Conservation (phyloP, 1,140 invertebrate genomes). For the Heliconius hermathena region DNA sequence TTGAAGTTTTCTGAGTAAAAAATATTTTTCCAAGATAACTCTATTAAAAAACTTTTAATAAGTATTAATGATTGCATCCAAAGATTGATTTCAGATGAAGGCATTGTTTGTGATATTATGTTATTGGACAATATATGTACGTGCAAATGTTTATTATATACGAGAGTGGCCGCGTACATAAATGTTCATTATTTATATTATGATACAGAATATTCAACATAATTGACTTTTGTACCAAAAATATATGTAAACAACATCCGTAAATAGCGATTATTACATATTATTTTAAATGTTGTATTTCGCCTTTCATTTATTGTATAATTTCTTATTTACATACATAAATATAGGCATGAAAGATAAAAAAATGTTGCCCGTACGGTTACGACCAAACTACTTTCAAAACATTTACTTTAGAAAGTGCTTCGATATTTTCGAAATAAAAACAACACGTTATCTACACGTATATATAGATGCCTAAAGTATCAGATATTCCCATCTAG, state of each 20-base stretch:
- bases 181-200: not conserved
- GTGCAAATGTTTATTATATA: not conserved
- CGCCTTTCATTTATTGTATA: constrained; percentile 5
- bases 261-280: not conserved
- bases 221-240: not conserved
- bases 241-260: not conserved
- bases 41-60: too few species aligned
- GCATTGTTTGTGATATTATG: not conserved
- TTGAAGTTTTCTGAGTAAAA: too few species aligned
- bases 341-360: not conserved
- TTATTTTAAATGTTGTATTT: not conserved
- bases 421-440: not conserved
- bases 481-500: not conserved
- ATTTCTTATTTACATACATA: not conserved
- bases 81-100: not conserved
- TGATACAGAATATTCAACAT: not conserved
- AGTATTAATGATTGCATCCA: not conserved
- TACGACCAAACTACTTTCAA: not conserved
- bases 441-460: not conserved
- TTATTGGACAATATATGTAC: not conserved
- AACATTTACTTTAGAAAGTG: constrained; percentile 5
- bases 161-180: not conserved
- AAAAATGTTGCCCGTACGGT: not conserved
- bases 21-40: too few species aligned
- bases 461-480: not conserved